These are phyloP conservation scores for Crocallis elinguaria DNA, from an alignment of 2,888 invertebrate species.

Conservation along the genomic window DNA sequence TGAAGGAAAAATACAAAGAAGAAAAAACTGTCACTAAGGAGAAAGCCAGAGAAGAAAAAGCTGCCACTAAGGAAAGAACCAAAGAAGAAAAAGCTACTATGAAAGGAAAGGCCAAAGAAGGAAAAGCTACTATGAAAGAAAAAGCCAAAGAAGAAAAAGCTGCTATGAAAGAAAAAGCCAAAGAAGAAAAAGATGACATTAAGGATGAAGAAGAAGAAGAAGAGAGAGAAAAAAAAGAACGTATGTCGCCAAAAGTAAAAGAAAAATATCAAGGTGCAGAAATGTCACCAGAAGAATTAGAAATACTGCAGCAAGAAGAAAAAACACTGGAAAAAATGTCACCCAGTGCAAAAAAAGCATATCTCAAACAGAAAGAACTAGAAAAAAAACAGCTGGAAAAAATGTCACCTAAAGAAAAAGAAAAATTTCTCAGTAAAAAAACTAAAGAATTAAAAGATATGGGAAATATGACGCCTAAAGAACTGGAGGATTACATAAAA, in stretches of 20 bases:
- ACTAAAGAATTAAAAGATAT: conserved; percentile 12
- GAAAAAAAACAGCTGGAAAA: conserved; percentile 16
- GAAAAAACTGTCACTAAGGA: conserved; percentile 17
- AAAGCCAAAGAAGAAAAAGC: background rate
- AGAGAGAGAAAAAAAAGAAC: background rate
- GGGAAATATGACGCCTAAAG: conserved; percentile 1
- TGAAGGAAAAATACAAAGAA: conserved; percentile 20
- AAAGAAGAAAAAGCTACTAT: conserved; percentile 8
- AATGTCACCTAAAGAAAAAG: conserved; percentile 14
- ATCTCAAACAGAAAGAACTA: conserved; percentile 26
- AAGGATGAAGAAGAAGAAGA: background rate
- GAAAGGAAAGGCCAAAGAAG: conserved; percentile 16
- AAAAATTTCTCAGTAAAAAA: conserved; percentile 17
- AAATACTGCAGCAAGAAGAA: background rate
- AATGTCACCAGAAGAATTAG: conserved; percentile 16
- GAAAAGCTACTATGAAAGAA: conserved; percentile 13
- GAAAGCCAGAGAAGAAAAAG: conserved; percentile 23
- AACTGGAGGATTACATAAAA: background rate
- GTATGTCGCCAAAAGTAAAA: conserved; percentile 9
- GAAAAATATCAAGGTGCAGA: conserved; percentile 14
- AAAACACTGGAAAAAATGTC: background rate
- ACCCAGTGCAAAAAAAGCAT: conserved; percentile 11
- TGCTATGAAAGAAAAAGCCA: background rate
- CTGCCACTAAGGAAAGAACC: conserved; percentile 15
- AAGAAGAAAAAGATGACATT: background rate